Base-by-base conservation (phyloP, 2,113 vertebrate species). In the Coregonus clupeaformis region DNA sequence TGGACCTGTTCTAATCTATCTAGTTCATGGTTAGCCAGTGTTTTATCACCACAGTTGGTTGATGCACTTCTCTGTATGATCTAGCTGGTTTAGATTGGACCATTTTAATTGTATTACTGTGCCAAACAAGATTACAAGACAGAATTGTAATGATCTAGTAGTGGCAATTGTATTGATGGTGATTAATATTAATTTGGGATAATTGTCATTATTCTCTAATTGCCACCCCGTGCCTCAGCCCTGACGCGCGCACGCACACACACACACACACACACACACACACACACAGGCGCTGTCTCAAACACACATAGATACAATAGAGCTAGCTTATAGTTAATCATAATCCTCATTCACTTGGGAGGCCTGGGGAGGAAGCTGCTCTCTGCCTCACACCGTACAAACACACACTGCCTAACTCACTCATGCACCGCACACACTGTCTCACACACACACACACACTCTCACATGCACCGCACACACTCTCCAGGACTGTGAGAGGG, bases 291-390 rank as follows among this genome's bases (percentile, higher is more conserved):
- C 2, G 9, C 36, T 42, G 36, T 75, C 52, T 62, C 55, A 27
- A 67, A 49, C 59, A 25, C 64, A 73, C 80, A 84, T 77, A 86
- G 80, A 88, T 75, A 79, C 77, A 78, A 85, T 94, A 94, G 93
- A 95, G 93, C 94, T 94, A 93, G 93, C 93, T 92, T 86, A 91
- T 94, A 96, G 94, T 96, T 97, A 96, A 97, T 96, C 85, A 63
- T 30, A 82, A 83, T 83, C 86, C 88, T 90, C 88, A 88, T 87
- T 88, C 86, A 88, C 96, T 97, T 97, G 12, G 49, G 49, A 18
- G 16, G 14, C 49, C 49, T 16, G 49, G 16, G 81, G 59, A 71
- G 18, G 77, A 80, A 82, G 85, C 89, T 87, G 57, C n/a, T 89
- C 83, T 79, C 82, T 81, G 76, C 82, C 84, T 84, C 57, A 60